These are phyloP conservation scores for Cydia splendana DNA, from an alignment of 1,140 invertebrate species.

Conservation along the genomic window DNA sequence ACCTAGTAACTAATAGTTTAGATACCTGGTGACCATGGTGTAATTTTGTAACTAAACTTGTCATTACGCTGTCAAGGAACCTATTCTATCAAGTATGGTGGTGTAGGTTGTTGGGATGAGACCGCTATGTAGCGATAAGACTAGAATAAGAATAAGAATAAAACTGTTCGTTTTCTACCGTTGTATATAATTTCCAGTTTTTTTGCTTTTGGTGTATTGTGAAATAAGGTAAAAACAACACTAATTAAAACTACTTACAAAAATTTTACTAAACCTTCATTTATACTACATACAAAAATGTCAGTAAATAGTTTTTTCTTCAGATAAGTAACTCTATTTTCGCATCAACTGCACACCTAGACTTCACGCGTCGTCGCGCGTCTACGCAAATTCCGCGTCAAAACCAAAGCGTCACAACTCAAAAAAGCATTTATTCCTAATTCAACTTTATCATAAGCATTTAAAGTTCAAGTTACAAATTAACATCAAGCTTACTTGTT, in stretches of 20 bases:
- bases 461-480: neutral
- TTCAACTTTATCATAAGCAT: neutral
- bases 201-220: too few relatives aligned
- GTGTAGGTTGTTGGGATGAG: too few relatives aligned
- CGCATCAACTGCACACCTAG: neutral
- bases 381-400: neutral
- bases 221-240: too few relatives aligned
- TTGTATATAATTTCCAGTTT: too few relatives aligned
- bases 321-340: conserved; percentile 6
- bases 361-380: conserved; percentile 11
- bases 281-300: too few relatives aligned
- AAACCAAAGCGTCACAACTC: neutral
- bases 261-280: too few relatives aligned
- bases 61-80: neutral
- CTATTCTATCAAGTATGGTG: neutral
- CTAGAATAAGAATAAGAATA: too few relatives aligned
- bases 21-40: neutral
- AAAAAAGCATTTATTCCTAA: neutral
- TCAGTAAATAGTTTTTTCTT: neutral
- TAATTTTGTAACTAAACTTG: neutral
- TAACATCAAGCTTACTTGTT: neutral
- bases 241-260: too few relatives aligned
- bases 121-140: too few relatives aligned
- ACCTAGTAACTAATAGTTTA: neutral
- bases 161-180: too few relatives aligned